Evolutionary conservation across 2,113 vertebrate genomes (phyloP).

Genomic region (Mobula birostris): DNA sequence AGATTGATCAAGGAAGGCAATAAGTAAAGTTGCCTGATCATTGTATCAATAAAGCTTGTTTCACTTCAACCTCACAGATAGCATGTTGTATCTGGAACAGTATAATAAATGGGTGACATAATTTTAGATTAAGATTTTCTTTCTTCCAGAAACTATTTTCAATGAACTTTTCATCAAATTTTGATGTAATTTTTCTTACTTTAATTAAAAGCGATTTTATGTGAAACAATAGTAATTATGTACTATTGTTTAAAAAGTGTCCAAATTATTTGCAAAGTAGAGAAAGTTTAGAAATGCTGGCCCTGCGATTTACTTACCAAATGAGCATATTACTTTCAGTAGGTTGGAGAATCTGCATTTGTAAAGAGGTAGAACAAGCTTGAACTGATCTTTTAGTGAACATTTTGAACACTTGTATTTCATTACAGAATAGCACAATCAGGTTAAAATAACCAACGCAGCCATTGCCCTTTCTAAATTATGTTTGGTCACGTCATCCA

Average conservation of each 20-base stretch:
- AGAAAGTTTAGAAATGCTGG: neutral
- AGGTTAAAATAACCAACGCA: constrained; percentile 35
- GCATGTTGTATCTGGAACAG: neutral
- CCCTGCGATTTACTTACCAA: neutral
- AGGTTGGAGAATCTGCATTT: constrained; percentile 26
- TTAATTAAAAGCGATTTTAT: neutral
- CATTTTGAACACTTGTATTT: constrained; percentile 24
- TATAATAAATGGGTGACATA: neutral
- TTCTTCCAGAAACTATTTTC: neutral
- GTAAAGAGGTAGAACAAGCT: constrained; percentile 10
- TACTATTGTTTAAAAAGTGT: neutral
- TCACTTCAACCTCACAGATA: constrained; percentile 29
- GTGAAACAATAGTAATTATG: neutral
- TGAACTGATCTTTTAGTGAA: constrained; percentile 29
- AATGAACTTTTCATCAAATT: neutral
- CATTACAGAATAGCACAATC: constrained; percentile 26
- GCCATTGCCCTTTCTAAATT: constrained; percentile 35
- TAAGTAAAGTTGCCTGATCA: constrained; percentile 53
- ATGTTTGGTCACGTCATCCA: constrained; percentile 47
- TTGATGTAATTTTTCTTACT: neutral
- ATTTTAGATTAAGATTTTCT: neutral
- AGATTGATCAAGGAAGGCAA: constrained; percentile 70
- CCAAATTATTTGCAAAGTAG: neutral
- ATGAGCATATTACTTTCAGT: constrained; percentile 23
- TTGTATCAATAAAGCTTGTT: constrained; percentile 22